Evolutionary conservation across 2,113 vertebrate genomes (phyloP), one percentile per base, ranked within the genome.

Genomic region (Hystrix cristata): DNA sequence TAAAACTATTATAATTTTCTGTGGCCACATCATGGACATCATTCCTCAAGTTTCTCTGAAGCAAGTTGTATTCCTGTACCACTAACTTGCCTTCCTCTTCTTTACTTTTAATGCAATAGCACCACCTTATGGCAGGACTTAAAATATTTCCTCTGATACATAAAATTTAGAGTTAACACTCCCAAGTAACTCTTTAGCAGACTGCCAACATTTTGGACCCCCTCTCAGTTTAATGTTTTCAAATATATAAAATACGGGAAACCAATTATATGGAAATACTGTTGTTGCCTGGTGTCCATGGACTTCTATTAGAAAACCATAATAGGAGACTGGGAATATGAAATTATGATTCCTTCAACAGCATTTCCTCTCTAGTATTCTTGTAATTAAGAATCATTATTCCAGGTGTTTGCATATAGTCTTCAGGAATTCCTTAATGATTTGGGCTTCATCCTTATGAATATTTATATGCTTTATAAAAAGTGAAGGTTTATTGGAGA

Each of bases 111-210:
- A 92, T 85, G 87, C 94, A 97, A 97, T 95, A 87, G 92, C 90
- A 87, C 96, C 97, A 97, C 85, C 97, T 3, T 88, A 90, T 95
- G 98, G 92, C 92, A 83, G 85, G 4, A 93, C 55, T 84, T 51
- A 88, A 95, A 92, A 93, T 64, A 23, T 71, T 89, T 69, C 65
- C 57, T 90, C 14, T 19, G 29, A 43, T 23, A 25, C 7, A 31
- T 23, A 51, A 1, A 91, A 60, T 57, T 62, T 5, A 86, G 8
- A 69, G 16, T 57, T 79, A 89, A 96, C 55, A 57, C 29, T 59
- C 34, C 34, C 57, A 90, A 81, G 23, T 23, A 64, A 90, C 15
- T 62, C 55, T 74, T 93, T 13, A 86, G 71, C 48, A n/a, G 29
- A 79, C 12, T 71, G 29, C 9, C 88, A 62, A 67, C 43, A 38